Evolutionary conservation across 2,888 invertebrate genomes (phyloP).

Genomic region (Epinotia demarniana): DNA sequence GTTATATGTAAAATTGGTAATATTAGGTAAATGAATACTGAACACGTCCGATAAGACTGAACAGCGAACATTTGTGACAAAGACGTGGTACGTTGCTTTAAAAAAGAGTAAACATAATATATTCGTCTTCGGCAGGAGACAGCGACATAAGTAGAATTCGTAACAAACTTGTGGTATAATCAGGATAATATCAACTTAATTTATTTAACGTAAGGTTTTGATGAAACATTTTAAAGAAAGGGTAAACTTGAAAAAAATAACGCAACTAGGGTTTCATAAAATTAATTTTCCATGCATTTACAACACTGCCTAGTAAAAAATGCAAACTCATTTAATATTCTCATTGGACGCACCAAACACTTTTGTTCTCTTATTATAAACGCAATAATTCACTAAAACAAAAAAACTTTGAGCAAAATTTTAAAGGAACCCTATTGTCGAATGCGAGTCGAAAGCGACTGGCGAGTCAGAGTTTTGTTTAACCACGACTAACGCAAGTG

Average conservation of each 20-base stretch:
- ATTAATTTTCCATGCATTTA: constrained; percentile 41
- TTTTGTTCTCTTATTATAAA: constrained; percentile 60
- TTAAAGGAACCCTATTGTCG: constrained; percentile 50
- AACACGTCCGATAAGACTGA: no score
- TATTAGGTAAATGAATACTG: no score
- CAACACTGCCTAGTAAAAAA: constrained; percentile 31
- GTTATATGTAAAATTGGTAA: neutral
- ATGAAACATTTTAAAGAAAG: neutral
- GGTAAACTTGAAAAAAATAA: constrained; percentile 15
- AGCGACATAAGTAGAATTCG: neutral
- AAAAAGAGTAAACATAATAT: neutral
- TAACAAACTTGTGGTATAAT: neutral
- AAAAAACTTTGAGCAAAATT: constrained; percentile 63
- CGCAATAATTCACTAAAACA: constrained; percentile 64
- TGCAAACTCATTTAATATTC: constrained; percentile 42
- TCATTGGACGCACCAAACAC: constrained; percentile 52
- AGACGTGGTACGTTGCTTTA: neutral
- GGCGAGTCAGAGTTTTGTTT: neutral
- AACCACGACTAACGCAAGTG: no score
- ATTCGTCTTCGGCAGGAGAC: neutral
- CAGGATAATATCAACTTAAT: no score
- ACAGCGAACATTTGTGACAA: neutral
- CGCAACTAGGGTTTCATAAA: constrained; percentile 32
- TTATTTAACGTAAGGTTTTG: neutral
- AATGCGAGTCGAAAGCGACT: constrained; percentile 42